Percentiles rank a stretch among this genome's conserved stretches.
Conservation (phyloP, 2,113 vertebrate genomes). For the Cervus canadensis region DNA sequence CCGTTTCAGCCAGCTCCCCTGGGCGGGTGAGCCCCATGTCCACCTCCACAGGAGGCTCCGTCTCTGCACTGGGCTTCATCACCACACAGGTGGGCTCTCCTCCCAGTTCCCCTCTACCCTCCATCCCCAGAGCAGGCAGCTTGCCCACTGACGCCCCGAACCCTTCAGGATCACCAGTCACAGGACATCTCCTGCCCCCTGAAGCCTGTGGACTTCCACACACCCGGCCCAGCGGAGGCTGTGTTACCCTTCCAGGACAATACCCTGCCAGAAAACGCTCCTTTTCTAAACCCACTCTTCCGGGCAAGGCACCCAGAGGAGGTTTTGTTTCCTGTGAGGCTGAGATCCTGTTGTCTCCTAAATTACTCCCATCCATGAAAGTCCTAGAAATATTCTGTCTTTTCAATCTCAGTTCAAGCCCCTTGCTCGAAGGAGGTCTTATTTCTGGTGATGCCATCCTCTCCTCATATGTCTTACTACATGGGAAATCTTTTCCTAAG, state of each 20-base stretch:
- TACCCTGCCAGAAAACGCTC: not conserved
- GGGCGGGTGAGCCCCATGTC: slow-evolving; percentile 17
- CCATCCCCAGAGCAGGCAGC: not conserved
- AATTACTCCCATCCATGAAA: not conserved
- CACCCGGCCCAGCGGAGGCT: not conserved
- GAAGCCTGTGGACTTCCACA: not conserved
- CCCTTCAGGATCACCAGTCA: not conserved
- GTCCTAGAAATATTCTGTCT: not conserved
- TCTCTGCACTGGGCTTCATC: not conserved
- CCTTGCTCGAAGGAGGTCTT: not conserved
- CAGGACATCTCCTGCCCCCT: not conserved
- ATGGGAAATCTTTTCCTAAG: not conserved
- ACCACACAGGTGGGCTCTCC: not conserved
- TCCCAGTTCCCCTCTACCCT: not conserved
- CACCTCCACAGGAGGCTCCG: not conserved
- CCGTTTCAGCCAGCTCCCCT: not conserved
- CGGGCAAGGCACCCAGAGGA: not conserved
- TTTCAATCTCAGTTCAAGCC: not conserved
- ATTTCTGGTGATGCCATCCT: not conserved
- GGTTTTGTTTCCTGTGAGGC: not conserved
- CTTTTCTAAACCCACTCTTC: not conserved
- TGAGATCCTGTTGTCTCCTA: not conserved
- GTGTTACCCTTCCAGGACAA: not conserved
- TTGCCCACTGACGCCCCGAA: not conserved
- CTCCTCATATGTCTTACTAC: not conserved